Evolutionary conservation across 2,113 vertebrate species (phyloP).

Genomic region (Hyaena hyaena): DNA sequence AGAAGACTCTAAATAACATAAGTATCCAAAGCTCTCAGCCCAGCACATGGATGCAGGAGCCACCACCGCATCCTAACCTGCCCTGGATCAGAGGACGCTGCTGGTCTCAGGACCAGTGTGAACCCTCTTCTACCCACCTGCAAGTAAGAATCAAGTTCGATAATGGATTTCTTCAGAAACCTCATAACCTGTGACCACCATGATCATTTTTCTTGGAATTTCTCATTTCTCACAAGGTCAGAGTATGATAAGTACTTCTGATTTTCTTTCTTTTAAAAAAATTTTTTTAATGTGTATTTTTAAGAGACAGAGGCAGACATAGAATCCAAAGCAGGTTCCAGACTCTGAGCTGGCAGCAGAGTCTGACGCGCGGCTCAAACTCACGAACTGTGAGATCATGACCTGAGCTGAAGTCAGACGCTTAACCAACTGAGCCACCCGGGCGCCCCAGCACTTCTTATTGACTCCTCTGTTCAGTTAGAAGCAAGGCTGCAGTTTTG

Average conservation of each 20-base stretch:
- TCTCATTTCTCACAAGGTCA: neutral
- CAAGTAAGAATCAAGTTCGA: too few relatives aligned
- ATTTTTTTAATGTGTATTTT: too few relatives aligned
- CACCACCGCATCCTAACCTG: accelerated
- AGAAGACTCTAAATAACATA: too few relatives aligned
- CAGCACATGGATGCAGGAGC: neutral
- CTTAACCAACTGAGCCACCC: too few relatives aligned
- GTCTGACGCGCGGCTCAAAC: too few relatives aligned
- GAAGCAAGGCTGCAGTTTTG: neutral
- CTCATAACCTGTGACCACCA: neutral
- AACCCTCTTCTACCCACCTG: too few relatives aligned
- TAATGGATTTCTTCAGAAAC: neutral
- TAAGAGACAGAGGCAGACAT: too few relatives aligned
- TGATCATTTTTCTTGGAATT: neutral
- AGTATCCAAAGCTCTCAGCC: neutral
- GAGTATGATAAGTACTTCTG: neutral
- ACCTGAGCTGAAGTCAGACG: too few relatives aligned
- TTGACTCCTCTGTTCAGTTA: neutral
- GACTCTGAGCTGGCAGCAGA: too few relatives aligned
- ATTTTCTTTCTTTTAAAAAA: neutral
- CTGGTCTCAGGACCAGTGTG: too few relatives aligned
- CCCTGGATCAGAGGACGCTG: neutral
- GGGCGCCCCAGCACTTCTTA: neutral
- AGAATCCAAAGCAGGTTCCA: too few relatives aligned
- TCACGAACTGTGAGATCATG: too few relatives aligned